Percentiles rank a stretch among this genome's conserved stretches.
Evolutionary conservation across 2,113 vertebrate genomes (phyloP).

Genomic region (Eurypyga helias): DNA sequence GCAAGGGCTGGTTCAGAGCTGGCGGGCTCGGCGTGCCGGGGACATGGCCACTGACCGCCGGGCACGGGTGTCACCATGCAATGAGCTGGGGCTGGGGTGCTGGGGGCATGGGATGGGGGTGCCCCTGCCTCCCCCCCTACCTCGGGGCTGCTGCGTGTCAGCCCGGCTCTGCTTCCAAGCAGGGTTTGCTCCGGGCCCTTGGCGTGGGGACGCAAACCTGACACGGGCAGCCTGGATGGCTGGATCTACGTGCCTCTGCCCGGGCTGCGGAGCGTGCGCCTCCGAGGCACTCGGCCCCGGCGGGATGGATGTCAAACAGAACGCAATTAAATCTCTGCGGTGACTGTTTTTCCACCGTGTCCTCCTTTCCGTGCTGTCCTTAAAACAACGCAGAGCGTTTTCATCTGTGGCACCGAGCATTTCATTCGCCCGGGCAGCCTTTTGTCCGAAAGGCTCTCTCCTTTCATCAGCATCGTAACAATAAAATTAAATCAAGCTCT

Average conservation of each 20-base stretch:
- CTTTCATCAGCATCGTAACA: not conserved
- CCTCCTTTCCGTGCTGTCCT: not conserved
- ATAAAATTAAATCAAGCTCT: not conserved
- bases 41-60: fast-evolving
- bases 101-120: fast-evolving
- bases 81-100: fast-evolving
- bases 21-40: not conserved
- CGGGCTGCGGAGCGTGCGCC: fast-evolving
- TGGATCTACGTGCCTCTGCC: too few relatives aligned
- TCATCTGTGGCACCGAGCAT: fast-evolving
- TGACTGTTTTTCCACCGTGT: not conserved
- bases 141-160: fast-evolving
- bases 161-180: not conserved
- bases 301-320: not conserved
- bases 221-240: not conserved
- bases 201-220: not conserved
- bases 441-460: not conserved
- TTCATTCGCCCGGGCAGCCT: not conserved
- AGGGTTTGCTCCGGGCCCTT: not conserved
- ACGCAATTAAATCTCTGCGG: not conserved
- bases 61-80: not conserved
- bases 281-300: not conserved
- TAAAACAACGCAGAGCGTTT: not conserved
- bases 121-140: not conserved
- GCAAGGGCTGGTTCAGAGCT: fast-evolving